These are phyloP conservation scores for Myxocyprinus asiaticus DNA, from an alignment of 2,113 vertebrate species.

Conservation along the genomic window DNA sequence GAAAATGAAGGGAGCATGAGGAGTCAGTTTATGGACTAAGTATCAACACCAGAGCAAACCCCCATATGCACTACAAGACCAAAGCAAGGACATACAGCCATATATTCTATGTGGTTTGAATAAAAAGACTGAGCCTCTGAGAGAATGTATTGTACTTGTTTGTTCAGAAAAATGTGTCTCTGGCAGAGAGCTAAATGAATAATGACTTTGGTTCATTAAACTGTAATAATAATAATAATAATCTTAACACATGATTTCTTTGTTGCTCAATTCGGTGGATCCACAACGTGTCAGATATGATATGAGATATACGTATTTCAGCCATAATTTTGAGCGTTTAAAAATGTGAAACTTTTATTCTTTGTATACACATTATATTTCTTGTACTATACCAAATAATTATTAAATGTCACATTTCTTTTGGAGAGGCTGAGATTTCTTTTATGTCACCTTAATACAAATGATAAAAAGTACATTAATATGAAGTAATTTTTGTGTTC, in stretches of 20 bases:
- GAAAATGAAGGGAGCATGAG: constrained; percentile 57
- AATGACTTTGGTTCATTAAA: neutral
- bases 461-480: no score
- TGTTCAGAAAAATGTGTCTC: neutral
- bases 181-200: neutral
- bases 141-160: neutral
- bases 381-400: no score
- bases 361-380: neutral
- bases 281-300: neutral
- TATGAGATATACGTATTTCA: neutral
- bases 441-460: no score
- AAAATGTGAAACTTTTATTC: no score
- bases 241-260: no score
- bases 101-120: neutral
- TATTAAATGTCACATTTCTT: no score
- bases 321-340: neutral
- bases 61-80: neutral
- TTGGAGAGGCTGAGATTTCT: no score
- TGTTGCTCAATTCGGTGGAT: no score
- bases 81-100: neutral
- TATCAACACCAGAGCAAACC: neutral
- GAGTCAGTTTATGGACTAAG: constrained; percentile 70
- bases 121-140: neutral
- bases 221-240: no score
- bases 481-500: no score